Percentiles rank a stretch among this genome's conserved stretches.
Conservation (phyloP, 2,888 invertebrate species). For the Bursaphelenchus okinawaensis region DNA sequence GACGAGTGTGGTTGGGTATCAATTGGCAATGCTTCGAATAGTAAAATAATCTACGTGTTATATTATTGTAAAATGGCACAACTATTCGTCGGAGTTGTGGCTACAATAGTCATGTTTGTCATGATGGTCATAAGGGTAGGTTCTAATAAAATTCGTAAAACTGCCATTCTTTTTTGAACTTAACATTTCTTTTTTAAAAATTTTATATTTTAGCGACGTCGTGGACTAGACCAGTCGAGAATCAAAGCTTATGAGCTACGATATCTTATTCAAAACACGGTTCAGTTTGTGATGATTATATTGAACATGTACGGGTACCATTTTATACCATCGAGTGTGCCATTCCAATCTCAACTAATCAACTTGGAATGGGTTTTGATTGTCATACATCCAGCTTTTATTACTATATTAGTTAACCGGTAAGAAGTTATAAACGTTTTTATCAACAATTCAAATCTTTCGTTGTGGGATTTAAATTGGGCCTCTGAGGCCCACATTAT, state of each 20-base stretch:
- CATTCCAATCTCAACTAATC: neutral
- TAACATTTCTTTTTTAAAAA: no score
- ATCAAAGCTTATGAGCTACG: neutral
- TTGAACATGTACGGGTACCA: neutral
- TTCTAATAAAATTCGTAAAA: neutral
- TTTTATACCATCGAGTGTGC: neutral
- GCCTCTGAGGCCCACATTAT: no score
- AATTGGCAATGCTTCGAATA: neutral
- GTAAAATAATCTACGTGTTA: neutral
- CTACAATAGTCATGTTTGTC: neutral
- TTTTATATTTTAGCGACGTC: neutral
- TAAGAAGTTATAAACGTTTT: no score
- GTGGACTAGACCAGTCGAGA: neutral
- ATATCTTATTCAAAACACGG: neutral
- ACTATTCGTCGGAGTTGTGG: neutral
- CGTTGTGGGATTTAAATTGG: no score
- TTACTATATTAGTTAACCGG: neutral
- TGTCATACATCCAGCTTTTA: neutral
- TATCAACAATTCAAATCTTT: no score
- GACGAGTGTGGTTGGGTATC: constrained; percentile 41
- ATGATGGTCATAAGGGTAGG: neutral
- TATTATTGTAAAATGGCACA: neutral
- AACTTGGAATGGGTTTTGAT: neutral
- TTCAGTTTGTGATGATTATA: neutral
- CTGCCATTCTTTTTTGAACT: no score